Evolutionary conservation across 2,888 invertebrate genomes (phyloP).

Genomic region (Diaphora mendica): DNA sequence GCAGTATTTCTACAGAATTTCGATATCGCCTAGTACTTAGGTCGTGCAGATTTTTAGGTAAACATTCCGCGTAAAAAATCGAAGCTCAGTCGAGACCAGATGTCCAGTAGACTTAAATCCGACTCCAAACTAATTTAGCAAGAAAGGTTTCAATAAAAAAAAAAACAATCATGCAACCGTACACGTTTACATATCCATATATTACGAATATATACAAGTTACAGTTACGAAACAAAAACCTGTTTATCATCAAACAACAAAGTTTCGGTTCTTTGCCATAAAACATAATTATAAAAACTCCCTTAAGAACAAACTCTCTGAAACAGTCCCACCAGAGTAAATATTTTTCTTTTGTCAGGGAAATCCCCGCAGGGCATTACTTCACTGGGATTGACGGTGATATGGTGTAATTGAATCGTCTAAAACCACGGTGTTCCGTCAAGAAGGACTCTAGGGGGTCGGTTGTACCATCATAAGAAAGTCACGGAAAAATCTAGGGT

Average conservation of each 20-base stretch:
- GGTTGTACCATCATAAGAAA: not conserved
- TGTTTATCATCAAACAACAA: not conserved
- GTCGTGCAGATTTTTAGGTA: too few relatives aligned
- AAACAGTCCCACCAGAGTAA: not conserved
- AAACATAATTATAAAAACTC: not conserved
- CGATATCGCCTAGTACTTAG: too few relatives aligned
- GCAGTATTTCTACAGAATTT: too few relatives aligned
- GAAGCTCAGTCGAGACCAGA: too few relatives aligned
- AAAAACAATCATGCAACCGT: too few relatives aligned
- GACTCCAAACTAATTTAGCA: too few relatives aligned
- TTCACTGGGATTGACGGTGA: not conserved
- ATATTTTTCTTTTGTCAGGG: not conserved
- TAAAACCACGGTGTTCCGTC: not conserved
- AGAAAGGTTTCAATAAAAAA: too few relatives aligned
- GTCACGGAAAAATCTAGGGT: not conserved
- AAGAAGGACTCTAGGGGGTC: too few relatives aligned
- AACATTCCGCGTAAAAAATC: too few relatives aligned
- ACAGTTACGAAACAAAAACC: not conserved
- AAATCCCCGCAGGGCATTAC: not conserved
- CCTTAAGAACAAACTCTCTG: not conserved
- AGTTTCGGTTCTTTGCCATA: not conserved
- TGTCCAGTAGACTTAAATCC: too few relatives aligned
- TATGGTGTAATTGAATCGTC: not conserved
- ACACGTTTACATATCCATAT: not conserved
- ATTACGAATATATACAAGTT: not conserved